These are phyloP conservation scores for Coluber constrictor DNA, from an alignment of 2,797 vertebrate genomes.

Conservation along the genomic window DNA sequence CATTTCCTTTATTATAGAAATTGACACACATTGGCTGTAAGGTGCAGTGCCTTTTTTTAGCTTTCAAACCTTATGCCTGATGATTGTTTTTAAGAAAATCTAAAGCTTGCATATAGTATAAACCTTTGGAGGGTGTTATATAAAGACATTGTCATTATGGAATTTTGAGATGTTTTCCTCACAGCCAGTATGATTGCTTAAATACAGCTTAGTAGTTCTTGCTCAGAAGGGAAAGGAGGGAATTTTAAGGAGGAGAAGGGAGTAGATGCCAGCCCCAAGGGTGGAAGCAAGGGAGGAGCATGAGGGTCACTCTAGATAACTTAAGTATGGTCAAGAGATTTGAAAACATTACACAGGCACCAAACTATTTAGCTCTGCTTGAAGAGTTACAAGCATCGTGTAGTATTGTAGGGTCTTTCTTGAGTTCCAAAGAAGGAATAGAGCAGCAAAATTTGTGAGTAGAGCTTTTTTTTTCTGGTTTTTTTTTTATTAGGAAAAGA, in stretches of 20 bases:
- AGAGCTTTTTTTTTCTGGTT: neutral
- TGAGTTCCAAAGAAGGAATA: neutral
- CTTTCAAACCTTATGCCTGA: neutral
- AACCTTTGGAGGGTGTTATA: neutral
- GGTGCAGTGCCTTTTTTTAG: neutral
- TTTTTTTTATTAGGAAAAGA: neutral
- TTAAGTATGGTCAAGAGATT: neutral
- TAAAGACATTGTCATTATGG: neutral
- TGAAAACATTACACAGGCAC: neutral
- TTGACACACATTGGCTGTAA: neutral
- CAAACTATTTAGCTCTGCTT: neutral
- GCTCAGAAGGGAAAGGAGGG: neutral
- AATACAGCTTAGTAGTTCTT: neutral
- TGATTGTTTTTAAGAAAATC: neutral
- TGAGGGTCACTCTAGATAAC: neutral
- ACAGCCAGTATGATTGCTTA: neutral
- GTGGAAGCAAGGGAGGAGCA: neutral
- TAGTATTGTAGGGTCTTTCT: fast-evolving
- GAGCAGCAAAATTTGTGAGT: neutral
- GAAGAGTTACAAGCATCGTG: neutral
- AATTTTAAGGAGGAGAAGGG: neutral
- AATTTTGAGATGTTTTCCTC: neutral
- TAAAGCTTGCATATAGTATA: neutral
- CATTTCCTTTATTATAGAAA: neutral
- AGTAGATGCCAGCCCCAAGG: neutral